Percentiles rank a stretch among this genome's conserved stretches.
Conservation (phyloP, 2,797 vertebrate species). For the Hoplostethus mediterraneus region DNA sequence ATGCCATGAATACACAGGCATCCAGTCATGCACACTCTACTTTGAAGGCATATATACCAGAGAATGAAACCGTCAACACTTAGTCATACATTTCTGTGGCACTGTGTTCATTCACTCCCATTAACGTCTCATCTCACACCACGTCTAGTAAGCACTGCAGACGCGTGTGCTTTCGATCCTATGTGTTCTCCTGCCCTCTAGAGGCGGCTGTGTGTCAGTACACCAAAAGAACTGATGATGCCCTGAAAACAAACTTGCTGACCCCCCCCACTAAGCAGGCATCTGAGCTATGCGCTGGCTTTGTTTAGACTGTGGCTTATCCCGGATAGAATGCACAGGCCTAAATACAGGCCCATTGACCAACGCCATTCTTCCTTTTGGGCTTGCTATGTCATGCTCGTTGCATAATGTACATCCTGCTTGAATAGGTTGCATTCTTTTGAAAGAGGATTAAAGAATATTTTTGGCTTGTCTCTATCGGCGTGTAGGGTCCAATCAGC, state of each 20-base stretch:
- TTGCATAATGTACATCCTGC: not conserved
- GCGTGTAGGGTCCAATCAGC: not conserved
- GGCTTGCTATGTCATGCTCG: conserved; percentile 10
- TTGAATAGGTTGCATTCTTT: not conserved
- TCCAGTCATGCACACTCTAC: no score
- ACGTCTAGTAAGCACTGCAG: not conserved
- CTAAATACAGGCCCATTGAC: conserved; percentile 46
- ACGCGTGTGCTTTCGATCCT: conserved; percentile 15
- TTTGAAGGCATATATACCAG: no score
- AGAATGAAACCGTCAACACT: no score
- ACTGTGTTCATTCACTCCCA: no score
- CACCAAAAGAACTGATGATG: conserved; percentile 28
- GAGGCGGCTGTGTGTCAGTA: conserved; percentile 45
- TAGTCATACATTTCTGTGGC: no score
- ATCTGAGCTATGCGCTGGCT: conserved; percentile 70
- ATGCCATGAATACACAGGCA: not conserved
- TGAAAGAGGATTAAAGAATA: not conserved
- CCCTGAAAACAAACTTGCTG: conserved; percentile 65
- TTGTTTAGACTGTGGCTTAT: conserved; percentile 68
- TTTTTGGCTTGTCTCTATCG: not conserved
- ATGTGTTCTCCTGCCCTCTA: conserved; percentile 64
- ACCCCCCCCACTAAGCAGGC: conserved; percentile 49
- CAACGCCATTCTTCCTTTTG: conserved; percentile 34
- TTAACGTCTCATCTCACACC: not conserved
- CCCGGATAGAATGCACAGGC: conserved; percentile 50